Conservation (phyloP, 2,888 invertebrate genomes). For the Sceliomorpha sp. region DNA sequence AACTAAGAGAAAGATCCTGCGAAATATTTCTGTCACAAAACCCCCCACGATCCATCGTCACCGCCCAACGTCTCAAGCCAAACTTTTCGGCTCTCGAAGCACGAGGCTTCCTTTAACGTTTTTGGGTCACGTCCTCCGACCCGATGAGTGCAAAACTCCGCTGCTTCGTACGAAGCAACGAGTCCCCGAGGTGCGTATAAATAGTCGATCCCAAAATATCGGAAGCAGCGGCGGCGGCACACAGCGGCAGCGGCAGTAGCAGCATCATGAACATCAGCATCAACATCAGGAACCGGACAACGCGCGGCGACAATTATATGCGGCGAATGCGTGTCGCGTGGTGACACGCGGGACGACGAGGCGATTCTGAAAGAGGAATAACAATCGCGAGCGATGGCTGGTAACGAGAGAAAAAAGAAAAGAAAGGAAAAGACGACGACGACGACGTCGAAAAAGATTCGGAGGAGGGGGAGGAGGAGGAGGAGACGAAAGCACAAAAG, state of each 20-base stretch:
- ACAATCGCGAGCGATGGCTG: slow-evolving; percentile 16
- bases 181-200: slow-evolving; percentile 63
- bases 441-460: too few relatives aligned
- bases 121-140: slow-evolving; percentile 69
- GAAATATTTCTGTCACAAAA: too few relatives aligned
- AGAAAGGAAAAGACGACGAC: slow-evolving; percentile 18
- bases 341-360: slow-evolving; percentile 57
- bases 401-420: neutral
- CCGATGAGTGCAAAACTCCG: slow-evolving; percentile 63
- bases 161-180: slow-evolving; percentile 46
- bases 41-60: too few relatives aligned
- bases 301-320: slow-evolving; percentile 68
- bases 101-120: slow-evolving; percentile 47
- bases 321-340: slow-evolving; percentile 68
- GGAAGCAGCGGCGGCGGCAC: slow-evolving; percentile 59
- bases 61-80: too few relatives aligned
- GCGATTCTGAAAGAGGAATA: slow-evolving; percentile 34
- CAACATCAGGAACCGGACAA: slow-evolving; percentile 62
- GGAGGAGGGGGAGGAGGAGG: slow-evolving; percentile 17
- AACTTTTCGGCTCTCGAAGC: slow-evolving; percentile 7
- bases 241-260: too few relatives aligned
- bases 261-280: too few relatives aligned
- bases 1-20: too few relatives aligned
- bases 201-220: slow-evolving; percentile 71
- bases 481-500: slow-evolving; percentile 38